A percentile compares a stretch with the other conserved stretches of the same genome.
These are phyloP conservation scores for Lethrus apterus DNA, from an alignment of 1,140 invertebrate species.

Conservation along the genomic window DNA sequence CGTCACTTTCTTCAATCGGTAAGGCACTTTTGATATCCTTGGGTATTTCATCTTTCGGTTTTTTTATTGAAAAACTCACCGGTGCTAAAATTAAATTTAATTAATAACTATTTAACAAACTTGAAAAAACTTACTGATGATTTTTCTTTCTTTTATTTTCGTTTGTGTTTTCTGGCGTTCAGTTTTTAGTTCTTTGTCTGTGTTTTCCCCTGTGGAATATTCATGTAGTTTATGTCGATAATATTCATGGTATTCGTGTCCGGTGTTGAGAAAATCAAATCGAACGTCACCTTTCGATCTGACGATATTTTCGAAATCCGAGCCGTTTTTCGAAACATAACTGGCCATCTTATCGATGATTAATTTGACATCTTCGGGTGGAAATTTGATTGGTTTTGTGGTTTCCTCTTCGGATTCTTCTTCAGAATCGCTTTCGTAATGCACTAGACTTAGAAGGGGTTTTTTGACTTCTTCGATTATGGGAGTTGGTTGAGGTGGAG, in stretches of 20 bases:
- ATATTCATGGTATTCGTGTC: slow-evolving; percentile 67
- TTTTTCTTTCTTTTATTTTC: slow-evolving; percentile 33
- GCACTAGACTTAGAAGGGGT: slow-evolving; percentile 46
- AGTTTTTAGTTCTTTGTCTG: slow-evolving; percentile 39
- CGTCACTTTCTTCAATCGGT: slow-evolving; percentile 66
- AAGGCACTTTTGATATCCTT: slow-evolving; percentile 61
- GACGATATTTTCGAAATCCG: slow-evolving; percentile 84
- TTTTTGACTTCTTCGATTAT: slow-evolving; percentile 25
- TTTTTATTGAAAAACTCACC: slow-evolving; percentile 75
- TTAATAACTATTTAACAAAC: background rate
- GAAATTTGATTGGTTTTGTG: slow-evolving; percentile 45
- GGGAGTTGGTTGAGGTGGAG: background rate
- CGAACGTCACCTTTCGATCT: slow-evolving; percentile 77
- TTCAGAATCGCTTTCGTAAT: slow-evolving; percentile 46
- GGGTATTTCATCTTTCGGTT: slow-evolving; percentile 60
- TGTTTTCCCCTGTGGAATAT: slow-evolving; percentile 33
- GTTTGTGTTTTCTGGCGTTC: slow-evolving; percentile 30
- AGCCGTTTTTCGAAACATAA: slow-evolving; percentile 90
- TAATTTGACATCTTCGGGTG: slow-evolving; percentile 71
- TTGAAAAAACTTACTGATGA: slow-evolving; percentile 28
- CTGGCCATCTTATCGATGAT: slow-evolving; percentile 94
- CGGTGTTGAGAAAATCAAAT: slow-evolving; percentile 71
- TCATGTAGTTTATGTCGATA: slow-evolving; percentile 55
- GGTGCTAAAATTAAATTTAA: slow-evolving; percentile 44
- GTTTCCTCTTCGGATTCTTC: slow-evolving; percentile 33